phyloP scores from a whole-genome alignment of 2,113 vertebrate species.

The Pseudorasbora parva region DNA sequence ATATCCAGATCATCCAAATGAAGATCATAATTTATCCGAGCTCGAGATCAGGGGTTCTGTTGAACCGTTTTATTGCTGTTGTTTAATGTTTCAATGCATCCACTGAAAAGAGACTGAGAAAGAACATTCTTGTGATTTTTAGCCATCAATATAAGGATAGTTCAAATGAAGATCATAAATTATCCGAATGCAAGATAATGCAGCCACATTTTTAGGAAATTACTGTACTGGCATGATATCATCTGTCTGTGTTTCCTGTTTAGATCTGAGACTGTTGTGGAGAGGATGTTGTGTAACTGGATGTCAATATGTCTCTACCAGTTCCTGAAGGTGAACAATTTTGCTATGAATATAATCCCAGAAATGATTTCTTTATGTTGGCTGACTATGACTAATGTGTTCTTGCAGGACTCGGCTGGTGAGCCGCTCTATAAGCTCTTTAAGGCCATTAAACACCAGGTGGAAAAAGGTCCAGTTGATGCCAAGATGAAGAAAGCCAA shows the following conservation, averaged over 20 bases:
- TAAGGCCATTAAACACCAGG: slow-evolving; percentile 96
- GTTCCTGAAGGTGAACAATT: slow-evolving; percentile 87
- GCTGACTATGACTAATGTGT: slow-evolving; percentile 37
- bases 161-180: neutral
- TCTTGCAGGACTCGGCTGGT: slow-evolving; percentile 87
- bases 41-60: neutral
- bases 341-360: neutral
- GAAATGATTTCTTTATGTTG: neutral
- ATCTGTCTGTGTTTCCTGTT: slow-evolving; percentile 6
- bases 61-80: neutral
- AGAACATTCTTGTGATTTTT: neutral
- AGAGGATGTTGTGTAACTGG: slow-evolving; percentile 99
- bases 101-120: neutral
- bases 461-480: slow-evolving; percentile 96
- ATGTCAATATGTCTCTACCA: slow-evolving; percentile 99
- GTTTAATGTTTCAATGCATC: neutral
- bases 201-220: neutral
- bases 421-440: slow-evolving; percentile 95
- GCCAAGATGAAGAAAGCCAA: slow-evolving; percentile 94
- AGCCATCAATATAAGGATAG: neutral
- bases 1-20: too few species aligned
- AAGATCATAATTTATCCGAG: too few species aligned
- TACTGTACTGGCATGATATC: neutral
- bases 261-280: slow-evolving; percentile 97
- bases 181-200: neutral